Percentiles rank a stretch among this genome's conserved stretches.
Conservation (phyloP, 2,888 invertebrate genomes). For the Epiblema foenella region DNA sequence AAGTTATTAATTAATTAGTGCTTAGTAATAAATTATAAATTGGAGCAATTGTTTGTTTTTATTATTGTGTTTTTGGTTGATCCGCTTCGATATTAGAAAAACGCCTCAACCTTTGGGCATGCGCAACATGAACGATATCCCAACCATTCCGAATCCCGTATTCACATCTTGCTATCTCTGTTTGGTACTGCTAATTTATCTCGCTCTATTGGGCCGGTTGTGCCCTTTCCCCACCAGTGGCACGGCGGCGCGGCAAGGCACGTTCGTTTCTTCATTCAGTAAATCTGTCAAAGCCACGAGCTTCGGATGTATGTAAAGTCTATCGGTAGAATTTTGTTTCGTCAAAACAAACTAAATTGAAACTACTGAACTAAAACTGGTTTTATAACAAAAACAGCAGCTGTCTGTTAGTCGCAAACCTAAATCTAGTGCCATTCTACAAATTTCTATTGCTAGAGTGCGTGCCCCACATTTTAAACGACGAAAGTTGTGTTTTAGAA, state of each 20-base stretch:
- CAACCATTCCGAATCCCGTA: background rate
- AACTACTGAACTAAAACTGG: slow-evolving; percentile 32
- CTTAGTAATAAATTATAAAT: background rate
- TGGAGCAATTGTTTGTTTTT: background rate
- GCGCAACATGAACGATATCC: background rate
- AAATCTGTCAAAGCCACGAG: slow-evolving; percentile 40
- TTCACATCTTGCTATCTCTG: slow-evolving; percentile 3
- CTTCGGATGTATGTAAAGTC: slow-evolving; percentile 11
- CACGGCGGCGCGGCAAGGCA: background rate
- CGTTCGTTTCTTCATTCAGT: slow-evolving; percentile 34
- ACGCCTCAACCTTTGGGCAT: slow-evolving; percentile 15
- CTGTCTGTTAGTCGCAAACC: slow-evolving; percentile 1
- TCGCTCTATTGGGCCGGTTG: slow-evolving; percentile 14
- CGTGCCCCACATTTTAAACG: slow-evolving; percentile 70
- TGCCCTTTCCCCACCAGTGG: background rate
- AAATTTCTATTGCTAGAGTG: slow-evolving; percentile 27
- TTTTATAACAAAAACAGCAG: slow-evolving; percentile 48
- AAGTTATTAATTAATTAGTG: background rate
- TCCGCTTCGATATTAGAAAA: slow-evolving; percentile 14
- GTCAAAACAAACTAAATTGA: slow-evolving; percentile 34
- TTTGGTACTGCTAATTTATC: background rate
- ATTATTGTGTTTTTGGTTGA: background rate
- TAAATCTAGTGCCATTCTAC: slow-evolving; percentile 25
- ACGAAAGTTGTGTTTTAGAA: slow-evolving; percentile 58
- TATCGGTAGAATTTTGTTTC: background rate